Base-by-base conservation (phyloP, 2,888 invertebrate species). In the Limenitis camilla region DNA sequence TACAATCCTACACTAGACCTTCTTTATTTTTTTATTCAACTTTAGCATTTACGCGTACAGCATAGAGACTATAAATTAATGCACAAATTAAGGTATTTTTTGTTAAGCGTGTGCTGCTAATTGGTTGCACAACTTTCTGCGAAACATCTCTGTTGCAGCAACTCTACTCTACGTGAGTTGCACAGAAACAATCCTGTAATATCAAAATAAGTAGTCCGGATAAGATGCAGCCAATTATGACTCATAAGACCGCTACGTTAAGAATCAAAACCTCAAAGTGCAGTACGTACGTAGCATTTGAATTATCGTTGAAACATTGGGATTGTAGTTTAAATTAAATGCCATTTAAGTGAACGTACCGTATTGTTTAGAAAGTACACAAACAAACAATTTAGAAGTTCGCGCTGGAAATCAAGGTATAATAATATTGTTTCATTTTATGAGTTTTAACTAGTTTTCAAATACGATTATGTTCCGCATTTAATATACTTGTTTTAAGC, bases 321-420 rank as follows among this genome's bases (percentile, higher is more conserved):
- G 72, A 75, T 72, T 75, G 72, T 72, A 69, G 72, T 75, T 76
- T 73, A 73, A 77, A 76, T 78, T 75, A 74, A 78, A 80, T 74
- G 74, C 67, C 68, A 69, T 69, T 71, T 72, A 63, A 76, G 75
- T 75, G 76, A 77, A 74, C 77, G 76, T 68, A 57, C 52, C 52
- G 49, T 69, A 76, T 76, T 78, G 74, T 78, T 77, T 78, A 78
- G 78, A 81, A 80, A 81, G 81, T 78, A 70, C 69, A 67, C 70
- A 67, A 56, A 53, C 39, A 33, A 53, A 56, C 53, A 44, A 57
- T 56, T 61, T 56, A 52, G 56, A 57, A 57, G 46, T 56, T 47
- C 8, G 35, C 38, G 30, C 28, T 41, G 46, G 46, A 46, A 39
- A 29, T 36, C 29, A 42, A 32, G 38, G 30, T 45, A 54, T 39